A percentile compares a stretch with the other conserved stretches of the same genome.
Conservation (phyloP, 1,140 invertebrate species). For the Drosophila guanche region DNA sequence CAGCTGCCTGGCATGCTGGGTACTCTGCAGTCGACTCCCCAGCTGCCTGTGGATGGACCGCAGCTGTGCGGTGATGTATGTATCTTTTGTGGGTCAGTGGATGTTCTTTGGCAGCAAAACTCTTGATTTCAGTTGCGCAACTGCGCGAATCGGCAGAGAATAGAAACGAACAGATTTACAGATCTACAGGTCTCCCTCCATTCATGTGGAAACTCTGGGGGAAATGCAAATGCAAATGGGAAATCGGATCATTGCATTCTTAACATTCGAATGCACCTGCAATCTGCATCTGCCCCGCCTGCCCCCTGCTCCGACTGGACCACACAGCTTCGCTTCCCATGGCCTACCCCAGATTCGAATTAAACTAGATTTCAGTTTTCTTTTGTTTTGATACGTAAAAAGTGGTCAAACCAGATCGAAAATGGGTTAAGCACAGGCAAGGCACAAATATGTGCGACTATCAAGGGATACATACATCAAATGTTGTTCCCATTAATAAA, state of each 20-base stretch:
- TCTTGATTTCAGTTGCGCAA: conserved; percentile 70
- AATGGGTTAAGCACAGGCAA: conserved; percentile 38
- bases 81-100: conserved; percentile 63
- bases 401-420: conserved; percentile 51
- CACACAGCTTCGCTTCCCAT: conserved; percentile 23
- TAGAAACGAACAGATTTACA: no score
- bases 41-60: conserved; percentile 1
- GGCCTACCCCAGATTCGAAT: conserved; percentile 1
- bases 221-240: conserved; percentile 44
- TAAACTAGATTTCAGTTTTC: conserved; percentile 20
- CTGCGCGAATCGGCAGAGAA: conserved; percentile 12
- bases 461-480: conserved; percentile 40
- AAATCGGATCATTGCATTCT: conserved; percentile 45
- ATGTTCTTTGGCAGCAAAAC: conserved; percentile 42
- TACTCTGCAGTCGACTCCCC: conserved; percentile 12
- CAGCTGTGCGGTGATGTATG: conserved; percentile 1
- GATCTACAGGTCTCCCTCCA: conserved; percentile 1
- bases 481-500: conserved; percentile 48
- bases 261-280: conserved; percentile 41
- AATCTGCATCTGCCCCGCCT: no score
- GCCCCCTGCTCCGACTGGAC: conserved; percentile 6
- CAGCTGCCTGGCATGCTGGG: not conserved
- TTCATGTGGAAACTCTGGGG: conserved; percentile 33
- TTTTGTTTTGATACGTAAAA: conserved; percentile 32
- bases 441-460: conserved; percentile 10